phyloP scores from a whole-genome alignment of 2,888 invertebrate species.

The Plemyria rubiginata region DNA sequence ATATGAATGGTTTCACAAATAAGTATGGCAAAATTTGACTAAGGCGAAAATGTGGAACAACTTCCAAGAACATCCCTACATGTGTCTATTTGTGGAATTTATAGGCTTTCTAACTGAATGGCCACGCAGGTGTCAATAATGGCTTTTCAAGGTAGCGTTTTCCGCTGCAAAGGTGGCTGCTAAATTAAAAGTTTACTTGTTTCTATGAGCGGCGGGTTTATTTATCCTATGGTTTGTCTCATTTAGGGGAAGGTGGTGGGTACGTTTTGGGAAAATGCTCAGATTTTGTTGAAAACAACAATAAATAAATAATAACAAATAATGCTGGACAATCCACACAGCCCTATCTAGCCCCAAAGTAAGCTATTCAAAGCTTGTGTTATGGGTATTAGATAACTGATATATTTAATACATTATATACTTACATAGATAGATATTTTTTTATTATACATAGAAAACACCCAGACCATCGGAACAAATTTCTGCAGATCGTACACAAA shows the following conservation, averaged over 20 bases:
- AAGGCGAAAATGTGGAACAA: neutral
- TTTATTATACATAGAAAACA: too few relatives aligned
- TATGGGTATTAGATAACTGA: too few relatives aligned
- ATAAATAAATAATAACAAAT: too few relatives aligned
- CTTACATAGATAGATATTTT: too few relatives aligned
- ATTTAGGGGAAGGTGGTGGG: neutral
- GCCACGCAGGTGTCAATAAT: slow-evolving; percentile 69
- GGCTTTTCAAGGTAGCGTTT: slow-evolving; percentile 50
- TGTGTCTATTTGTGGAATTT: slow-evolving; percentile 63
- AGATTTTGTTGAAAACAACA: slow-evolving; percentile 2
- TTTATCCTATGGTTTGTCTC: slow-evolving; percentile 20
- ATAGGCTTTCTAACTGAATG: slow-evolving; percentile 63
- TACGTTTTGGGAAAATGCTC: neutral
- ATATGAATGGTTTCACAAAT: too few relatives aligned
- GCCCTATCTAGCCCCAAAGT: too few relatives aligned
- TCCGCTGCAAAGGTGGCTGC: slow-evolving; percentile 36
- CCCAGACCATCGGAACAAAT: too few relatives aligned
- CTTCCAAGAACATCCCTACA: slow-evolving; percentile 20
- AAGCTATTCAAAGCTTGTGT: too few relatives aligned
- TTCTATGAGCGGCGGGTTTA: slow-evolving; percentile 20
- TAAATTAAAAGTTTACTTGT: slow-evolving; percentile 42
- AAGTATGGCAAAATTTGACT: neutral
- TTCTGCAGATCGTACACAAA: too few relatives aligned
- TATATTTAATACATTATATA: too few relatives aligned
- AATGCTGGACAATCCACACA: too few relatives aligned